phyloP scores from a whole-genome alignment of 2,797 vertebrate species.

The Dermochelys coriacea region DNA sequence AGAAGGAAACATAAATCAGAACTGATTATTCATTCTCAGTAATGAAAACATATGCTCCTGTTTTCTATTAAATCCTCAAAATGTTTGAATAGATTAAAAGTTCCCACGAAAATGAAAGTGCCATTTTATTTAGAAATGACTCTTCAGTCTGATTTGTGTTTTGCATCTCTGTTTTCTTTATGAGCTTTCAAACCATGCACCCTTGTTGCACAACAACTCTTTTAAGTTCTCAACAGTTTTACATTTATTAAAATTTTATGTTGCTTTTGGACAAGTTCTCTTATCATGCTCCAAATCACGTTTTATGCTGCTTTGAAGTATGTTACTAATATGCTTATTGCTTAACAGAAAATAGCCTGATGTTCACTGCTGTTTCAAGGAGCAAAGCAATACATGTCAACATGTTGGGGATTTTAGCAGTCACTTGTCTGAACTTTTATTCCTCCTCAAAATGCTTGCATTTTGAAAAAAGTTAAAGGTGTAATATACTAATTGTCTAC shows the following conservation, averaged over 20 bases:
- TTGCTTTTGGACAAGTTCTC: conserved; percentile 63
- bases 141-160: conserved; percentile 10
- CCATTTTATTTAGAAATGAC: neutral
- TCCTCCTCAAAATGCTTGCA: conserved; percentile 19
- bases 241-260: conserved; percentile 63
- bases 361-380: conserved; percentile 56
- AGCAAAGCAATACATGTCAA: conserved; percentile 66
- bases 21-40: conserved; percentile 41
- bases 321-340: conserved; percentile 62
- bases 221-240: conserved; percentile 64
- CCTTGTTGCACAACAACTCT: conserved; percentile 66
- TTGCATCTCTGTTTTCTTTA: conserved; percentile 22
- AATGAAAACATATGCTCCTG: conserved; percentile 25
- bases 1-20: conserved; percentile 54
- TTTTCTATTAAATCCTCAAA: conserved; percentile 39
- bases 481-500: neutral
- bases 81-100: conserved; percentile 11
- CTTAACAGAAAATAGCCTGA: conserved; percentile 64
- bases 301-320: conserved; percentile 75
- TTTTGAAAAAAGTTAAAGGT: conserved; percentile 47
- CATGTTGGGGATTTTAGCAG: conserved; percentile 7
- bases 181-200: conserved; percentile 51
- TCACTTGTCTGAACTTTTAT: conserved; percentile 49
- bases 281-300: conserved; percentile 76
- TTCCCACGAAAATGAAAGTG: conserved; percentile 26